phyloP scores from a whole-genome alignment of 2,113 vertebrate genomes.

The Trochalopteron elliotii region DNA sequence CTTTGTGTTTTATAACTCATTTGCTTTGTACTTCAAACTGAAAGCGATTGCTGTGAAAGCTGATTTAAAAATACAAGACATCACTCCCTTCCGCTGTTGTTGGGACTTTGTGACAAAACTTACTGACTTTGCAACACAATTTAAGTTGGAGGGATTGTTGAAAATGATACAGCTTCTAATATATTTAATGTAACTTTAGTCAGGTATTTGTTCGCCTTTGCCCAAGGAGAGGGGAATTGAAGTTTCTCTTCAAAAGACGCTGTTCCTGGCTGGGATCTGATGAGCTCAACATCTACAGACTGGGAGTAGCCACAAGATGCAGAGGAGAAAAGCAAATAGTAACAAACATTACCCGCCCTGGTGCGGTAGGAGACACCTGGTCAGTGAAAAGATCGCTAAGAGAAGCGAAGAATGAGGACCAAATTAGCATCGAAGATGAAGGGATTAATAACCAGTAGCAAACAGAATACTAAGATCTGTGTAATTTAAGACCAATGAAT shows the following conservation, averaged over 20 bases:
- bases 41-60: neutral
- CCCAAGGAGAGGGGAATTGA: neutral
- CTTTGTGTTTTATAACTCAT: neutral
- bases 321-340: neutral
- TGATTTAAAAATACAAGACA: neutral
- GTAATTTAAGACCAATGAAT: neutral
- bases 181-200: neutral
- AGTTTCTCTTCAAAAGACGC: neutral
- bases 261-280: neutral
- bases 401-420: neutral
- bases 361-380: neutral
- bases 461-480: neutral
- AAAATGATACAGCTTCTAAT: neutral
- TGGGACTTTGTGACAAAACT: neutral
- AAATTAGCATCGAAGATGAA: neutral
- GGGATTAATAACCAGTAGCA: neutral
- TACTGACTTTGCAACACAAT: neutral
- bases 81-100: neutral
- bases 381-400: neutral
- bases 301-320: neutral
- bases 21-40: neutral
- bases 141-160: neutral
- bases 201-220: neutral
- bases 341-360: fast-evolving
- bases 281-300: neutral